phyloP scores from a whole-genome alignment of 1,140 invertebrate species.

The Elymnias hypermnestra region DNA sequence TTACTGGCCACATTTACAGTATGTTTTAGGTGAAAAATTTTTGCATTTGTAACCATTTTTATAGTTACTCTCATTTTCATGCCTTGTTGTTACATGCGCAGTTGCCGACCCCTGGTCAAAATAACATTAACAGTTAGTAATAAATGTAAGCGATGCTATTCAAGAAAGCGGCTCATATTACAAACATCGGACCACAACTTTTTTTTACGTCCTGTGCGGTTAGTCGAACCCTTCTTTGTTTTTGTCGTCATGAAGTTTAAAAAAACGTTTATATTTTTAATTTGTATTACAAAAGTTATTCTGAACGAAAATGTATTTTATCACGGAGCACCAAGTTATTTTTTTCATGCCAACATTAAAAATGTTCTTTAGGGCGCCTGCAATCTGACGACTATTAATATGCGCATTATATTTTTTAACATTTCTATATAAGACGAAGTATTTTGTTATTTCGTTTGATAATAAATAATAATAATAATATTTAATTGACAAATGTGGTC shows the following conservation, averaged over 20 bases:
- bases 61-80: no score
- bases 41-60: neutral
- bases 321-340: neutral
- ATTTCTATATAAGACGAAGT: no score
- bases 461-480: no score
- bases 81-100: no score
- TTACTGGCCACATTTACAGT: no score
- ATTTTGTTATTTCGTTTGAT: no score
- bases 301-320: conserved; percentile 7
- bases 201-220: conserved; percentile 48
- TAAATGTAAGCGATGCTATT: neutral
- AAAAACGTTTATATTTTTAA: conserved; percentile 32
- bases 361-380: neutral
- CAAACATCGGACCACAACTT: conserved; percentile 35
- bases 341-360: neutral
- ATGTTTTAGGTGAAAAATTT: no score
- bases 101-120: no score
- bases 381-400: neutral
- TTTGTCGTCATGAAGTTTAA: conserved; percentile 32
- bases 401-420: no score
- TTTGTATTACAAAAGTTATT: conserved; percentile 10
- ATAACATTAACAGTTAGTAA: neutral
- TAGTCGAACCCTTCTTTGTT: conserved; percentile 32
- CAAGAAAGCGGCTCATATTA: conserved; percentile 26
- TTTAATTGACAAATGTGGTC: no score